Base-by-base conservation (phyloP, 2,888 invertebrate species). In the Ceraclea dissimilis region DNA sequence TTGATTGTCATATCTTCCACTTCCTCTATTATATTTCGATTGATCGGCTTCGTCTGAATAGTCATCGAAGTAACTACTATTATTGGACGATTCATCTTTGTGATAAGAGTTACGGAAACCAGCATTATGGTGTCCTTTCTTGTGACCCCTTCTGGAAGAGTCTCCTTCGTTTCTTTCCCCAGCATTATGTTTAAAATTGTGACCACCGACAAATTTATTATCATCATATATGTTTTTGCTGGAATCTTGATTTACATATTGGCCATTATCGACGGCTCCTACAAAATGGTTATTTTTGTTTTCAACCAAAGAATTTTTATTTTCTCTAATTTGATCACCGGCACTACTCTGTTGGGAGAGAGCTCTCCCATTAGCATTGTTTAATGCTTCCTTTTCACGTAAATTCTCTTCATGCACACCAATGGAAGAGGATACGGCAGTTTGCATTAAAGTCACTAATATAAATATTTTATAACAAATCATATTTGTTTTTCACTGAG, bases 61-160 rank as follows among this genome's bases (percentile, higher is more conserved):
- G 65, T 85, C 85, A 64, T 86, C 86, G 65, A 82, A 86, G 69
- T 78, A 86, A 22, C 83, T 84, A 54, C 83, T 82, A 64, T 84
- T 84, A 64, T 81, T 83, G 0, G 84, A 85, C 11, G 81, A 82
- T 66, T 86, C 85, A 63, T 86, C 85, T 67, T 85, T 86, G 64
- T 83, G 82, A 64, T 86, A 86, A 13, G 80, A 80, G 64, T 85
- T 85, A 63, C 80, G 81, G 66, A 84, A 86, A 17, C 86, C 86
- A 62, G 83, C 79, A 56, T 83, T 83, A 63, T 83, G 83, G 62
- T 84, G 84, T 2, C 85, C 85, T 66, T 85, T 85, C 65, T 83
- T 84, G 62, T 84, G 82, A 1, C 75, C 79, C 54, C 73, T 71
- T 62, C 78, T 78, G 52, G 64, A 74, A 11, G 76, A 75, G 13